A percentile compares a stretch with the other conserved stretches of the same genome.
phyloP scores from a whole-genome alignment of 1,140 invertebrate genomes.

The Diploscapter pachys region DNA sequence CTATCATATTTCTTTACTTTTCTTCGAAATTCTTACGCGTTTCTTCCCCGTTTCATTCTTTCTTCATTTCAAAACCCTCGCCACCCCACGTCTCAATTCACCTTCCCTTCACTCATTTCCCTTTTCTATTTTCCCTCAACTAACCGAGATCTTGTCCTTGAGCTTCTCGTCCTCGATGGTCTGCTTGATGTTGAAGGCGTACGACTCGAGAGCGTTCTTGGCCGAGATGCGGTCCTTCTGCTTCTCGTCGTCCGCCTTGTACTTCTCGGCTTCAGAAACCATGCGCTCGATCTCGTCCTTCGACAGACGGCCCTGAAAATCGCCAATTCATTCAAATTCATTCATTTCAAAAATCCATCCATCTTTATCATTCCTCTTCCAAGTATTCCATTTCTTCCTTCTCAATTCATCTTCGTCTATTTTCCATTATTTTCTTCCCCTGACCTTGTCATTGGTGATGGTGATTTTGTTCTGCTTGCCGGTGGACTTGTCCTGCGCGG shows the following conservation, averaged over 20 bases:
- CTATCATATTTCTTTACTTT: slow-evolving; percentile 15
- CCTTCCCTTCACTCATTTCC: slow-evolving; percentile 30
- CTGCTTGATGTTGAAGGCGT: slow-evolving; percentile 86
- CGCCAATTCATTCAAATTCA: no score
- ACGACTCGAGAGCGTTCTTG: slow-evolving; percentile 89
- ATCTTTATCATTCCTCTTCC: no score
- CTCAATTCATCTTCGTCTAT: no score
- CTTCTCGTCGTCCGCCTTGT: slow-evolving; percentile 83
- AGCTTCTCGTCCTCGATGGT: slow-evolving; percentile 72
- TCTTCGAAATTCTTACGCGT: background rate
- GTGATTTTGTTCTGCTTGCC: slow-evolving; percentile 91
- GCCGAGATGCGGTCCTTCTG: slow-evolving; percentile 76
- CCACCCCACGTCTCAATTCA: background rate
- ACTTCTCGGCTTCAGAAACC: slow-evolving; percentile 96
- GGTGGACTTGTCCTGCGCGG: slow-evolving; percentile 71
- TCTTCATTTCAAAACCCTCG: background rate
- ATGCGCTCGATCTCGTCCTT: slow-evolving; percentile 90
- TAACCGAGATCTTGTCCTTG: slow-evolving; percentile 70
- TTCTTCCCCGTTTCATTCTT: background rate
- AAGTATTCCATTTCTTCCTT: no score
- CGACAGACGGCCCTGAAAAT: background rate
- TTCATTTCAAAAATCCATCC: no score
- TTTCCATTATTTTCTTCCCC: no score
- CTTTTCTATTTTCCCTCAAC: slow-evolving; percentile 73
- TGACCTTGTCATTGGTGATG: slow-evolving; percentile 86